Percentiles rank a stretch among this genome's conserved stretches.
These are phyloP conservation scores for Wasmannia auropunctata DNA, from an alignment of 1,140 invertebrate genomes.

Conservation along the genomic window DNA sequence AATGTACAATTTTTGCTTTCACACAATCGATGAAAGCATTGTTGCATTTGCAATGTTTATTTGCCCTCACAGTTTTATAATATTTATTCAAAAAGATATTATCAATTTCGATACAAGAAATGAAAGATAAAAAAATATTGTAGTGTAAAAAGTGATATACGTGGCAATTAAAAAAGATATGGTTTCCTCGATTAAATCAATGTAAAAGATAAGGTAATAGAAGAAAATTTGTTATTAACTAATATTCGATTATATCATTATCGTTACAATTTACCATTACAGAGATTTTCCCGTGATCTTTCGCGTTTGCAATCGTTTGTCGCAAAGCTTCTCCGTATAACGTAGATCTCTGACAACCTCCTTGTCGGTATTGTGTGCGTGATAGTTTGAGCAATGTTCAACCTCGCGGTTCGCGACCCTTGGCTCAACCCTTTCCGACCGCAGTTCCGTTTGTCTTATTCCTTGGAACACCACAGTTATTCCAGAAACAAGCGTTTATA, in stretches of 20 bases:
- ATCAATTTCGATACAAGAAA: neutral
- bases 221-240: neutral
- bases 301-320: conserved; percentile 44
- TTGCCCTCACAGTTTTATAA: neutral
- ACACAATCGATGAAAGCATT: neutral
- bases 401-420: conserved; percentile 69
- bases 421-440: conserved; percentile 70
- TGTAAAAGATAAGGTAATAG: neutral
- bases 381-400: conserved; percentile 75
- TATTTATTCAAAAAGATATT: neutral
- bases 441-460: conserved; percentile 59
- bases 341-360: conserved; percentile 44
- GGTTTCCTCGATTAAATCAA: conserved; percentile 17
- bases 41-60: neutral
- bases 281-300: conserved; percentile 9
- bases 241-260: neutral
- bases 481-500: conserved; percentile 17
- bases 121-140: neutral
- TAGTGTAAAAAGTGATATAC: neutral
- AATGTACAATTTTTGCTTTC: neutral
- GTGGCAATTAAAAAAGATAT: neutral
- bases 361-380: conserved; percentile 64
- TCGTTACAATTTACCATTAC: conserved; percentile 29
- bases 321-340: conserved; percentile 33
- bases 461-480: conserved; percentile 46